A percentile compares a stretch with the other conserved stretches of the same genome.
These are phyloP conservation scores for Rhamphomyia laevipes DNA, from an alignment of 2,888 invertebrate genomes.

Conservation along the genomic window DNA sequence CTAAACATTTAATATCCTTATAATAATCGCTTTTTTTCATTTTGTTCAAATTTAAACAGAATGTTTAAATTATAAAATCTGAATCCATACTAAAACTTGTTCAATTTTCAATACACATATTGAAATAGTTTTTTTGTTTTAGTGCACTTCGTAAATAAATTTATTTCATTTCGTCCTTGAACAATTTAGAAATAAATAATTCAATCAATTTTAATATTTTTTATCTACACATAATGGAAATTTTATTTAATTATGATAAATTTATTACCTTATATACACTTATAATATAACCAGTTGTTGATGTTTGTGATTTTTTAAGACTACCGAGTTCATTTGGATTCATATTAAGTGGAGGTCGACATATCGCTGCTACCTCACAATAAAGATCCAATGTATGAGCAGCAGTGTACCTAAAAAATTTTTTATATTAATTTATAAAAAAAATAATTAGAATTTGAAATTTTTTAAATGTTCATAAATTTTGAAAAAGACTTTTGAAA, in stretches of 20 bases:
- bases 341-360: constrained; percentile 61
- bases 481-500: no score
- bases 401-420: constrained; percentile 58
- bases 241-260: not conserved
- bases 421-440: not conserved
- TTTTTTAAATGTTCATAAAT: no score
- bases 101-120: no score
- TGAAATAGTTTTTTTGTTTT: no score
- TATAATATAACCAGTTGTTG: constrained; percentile 79
- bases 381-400: constrained; percentile 79
- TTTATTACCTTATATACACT: constrained; percentile 69
- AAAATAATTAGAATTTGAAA: not conserved
- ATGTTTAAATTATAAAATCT: no score
- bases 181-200: not conserved
- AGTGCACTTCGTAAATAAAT: no score
- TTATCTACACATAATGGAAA: not conserved
- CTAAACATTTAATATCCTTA: no score
- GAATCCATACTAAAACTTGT: no score
- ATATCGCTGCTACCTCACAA: constrained; percentile 84
- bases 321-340: constrained; percentile 59
- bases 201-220: no score
- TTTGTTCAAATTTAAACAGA: no score
- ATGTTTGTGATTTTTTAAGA: constrained; percentile 64
- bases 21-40: no score
- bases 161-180: no score